phyloP scores from a whole-genome alignment of 2,113 vertebrate genomes.

The Amphilophus citrinellus region DNA sequence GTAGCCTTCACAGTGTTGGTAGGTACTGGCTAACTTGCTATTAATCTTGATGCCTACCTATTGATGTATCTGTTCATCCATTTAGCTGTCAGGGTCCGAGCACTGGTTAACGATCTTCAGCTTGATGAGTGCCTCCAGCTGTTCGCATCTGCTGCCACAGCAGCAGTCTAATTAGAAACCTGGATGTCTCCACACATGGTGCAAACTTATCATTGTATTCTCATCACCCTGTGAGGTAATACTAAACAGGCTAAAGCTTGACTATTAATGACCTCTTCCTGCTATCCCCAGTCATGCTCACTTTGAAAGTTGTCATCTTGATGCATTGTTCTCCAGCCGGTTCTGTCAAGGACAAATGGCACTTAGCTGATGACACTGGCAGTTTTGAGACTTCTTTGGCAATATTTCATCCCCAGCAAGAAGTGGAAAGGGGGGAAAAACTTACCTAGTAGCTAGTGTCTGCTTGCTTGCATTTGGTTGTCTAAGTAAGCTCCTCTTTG shows the following conservation, averaged over 20 bases:
- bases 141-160: conserved; percentile 70
- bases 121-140: conserved; percentile 65
- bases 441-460: background rate
- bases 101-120: conserved; percentile 53
- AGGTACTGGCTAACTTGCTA: background rate
- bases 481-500: conserved; percentile 61
- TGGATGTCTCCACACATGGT: conserved; percentile 27
- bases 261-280: conserved; percentile 39
- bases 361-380: conserved; percentile 76
- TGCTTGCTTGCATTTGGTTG: conserved; percentile 57
- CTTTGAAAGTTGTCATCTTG: conserved; percentile 58
- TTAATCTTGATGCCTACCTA: conserved; percentile 10
- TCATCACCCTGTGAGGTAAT: conserved; percentile 44
- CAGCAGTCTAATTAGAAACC: conserved; percentile 55
- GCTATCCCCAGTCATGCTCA: conserved; percentile 8
- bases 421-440: background rate
- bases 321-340: conserved; percentile 61
- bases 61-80: conserved; percentile 48
- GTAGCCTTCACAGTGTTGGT: background rate
- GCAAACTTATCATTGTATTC: conserved; percentile 38
- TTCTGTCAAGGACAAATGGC: conserved; percentile 72
- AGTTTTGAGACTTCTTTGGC: conserved; percentile 51
- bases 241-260: conserved; percentile 21
- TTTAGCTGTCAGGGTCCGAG: conserved; percentile 54
- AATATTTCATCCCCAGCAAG: conserved; percentile 60